Percentiles rank a stretch among this genome's conserved stretches.
Conservation (phyloP, 2,113 vertebrate species). For the Oriolus oriolus region DNA sequence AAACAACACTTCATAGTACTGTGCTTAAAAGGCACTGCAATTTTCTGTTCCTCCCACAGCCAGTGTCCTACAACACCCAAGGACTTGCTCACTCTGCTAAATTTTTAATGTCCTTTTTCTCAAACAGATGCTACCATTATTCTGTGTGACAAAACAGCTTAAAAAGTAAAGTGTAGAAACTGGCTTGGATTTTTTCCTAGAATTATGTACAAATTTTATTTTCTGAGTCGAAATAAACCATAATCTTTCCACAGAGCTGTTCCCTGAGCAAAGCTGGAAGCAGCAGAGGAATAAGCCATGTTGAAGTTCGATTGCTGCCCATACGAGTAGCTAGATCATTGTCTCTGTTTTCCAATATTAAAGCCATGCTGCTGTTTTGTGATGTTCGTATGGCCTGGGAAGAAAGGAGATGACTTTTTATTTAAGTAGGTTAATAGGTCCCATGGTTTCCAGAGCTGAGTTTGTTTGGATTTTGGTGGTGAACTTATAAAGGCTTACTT, state of each 20-base stretch:
- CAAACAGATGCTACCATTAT: neutral
- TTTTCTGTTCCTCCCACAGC: neutral
- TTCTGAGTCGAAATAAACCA: neutral
- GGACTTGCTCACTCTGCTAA: neutral
- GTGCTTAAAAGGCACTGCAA: neutral
- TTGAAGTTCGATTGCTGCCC: neutral
- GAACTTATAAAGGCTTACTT: conserved; percentile 18
- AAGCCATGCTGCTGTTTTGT: neutral
- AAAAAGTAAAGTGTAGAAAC: neutral
- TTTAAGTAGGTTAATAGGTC: neutral
- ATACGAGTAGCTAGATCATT: neutral
- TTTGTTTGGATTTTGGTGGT: conserved; percentile 22
- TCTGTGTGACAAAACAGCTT: neutral
- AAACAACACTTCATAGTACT: neutral
- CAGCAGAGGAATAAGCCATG: neutral
- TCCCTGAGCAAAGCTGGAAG: neutral
- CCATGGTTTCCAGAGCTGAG: neutral
- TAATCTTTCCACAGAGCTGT: neutral
- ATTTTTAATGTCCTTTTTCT: neutral
- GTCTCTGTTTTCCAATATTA: neutral
- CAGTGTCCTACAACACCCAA: neutral
- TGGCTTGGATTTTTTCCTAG: fast-evolving
- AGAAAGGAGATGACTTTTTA: neutral
- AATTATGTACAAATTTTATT: neutral
- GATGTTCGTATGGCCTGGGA: neutral